Evolutionary conservation across 2,888 invertebrate genomes (phyloP), one percentile per base, ranked within the genome.

Genomic region (Meta bourneti): DNA sequence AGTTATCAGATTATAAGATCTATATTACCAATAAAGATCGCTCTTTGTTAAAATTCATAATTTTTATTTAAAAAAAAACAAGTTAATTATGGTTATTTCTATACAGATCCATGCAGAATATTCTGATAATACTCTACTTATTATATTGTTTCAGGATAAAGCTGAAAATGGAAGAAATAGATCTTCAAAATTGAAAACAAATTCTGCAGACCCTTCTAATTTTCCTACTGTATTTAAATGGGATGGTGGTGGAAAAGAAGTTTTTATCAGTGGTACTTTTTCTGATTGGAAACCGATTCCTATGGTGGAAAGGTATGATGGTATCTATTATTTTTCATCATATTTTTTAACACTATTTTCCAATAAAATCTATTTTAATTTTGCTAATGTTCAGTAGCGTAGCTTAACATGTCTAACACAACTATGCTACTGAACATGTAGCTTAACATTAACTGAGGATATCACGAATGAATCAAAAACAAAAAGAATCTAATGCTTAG

Each of bases 241-340:
- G 99, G 98, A 98, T 95, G 98, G 98, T 88, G 98, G 98, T 91
- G 99, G 98, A 54, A 98, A 98, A 95, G 97, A 98, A 94, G 97
- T 97, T 8, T 96, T 95, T 94, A 97, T 98, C 93, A 97, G 98
- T 95, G 99, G 99, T 86, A 98, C 98, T 78, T 99, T 99, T 95
- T 98, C 98, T 82, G 97, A 97, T 93, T 99, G 99, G 99, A 98
- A 98, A 95, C 97, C 97, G 13, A 97, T 99, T 93, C 99, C 99
- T 0, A 98, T 99, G 97, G 99, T 98, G 0, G 98, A 98, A 95
- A 98, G 96, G 90, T 90, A 86, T 71, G 11, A 72, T 19, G 13
- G 19, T 7, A 19, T 52, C 8, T 61, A 1, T 54, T 74, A 16
- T 19, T 84, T 52, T 84, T 74, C 8, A 7, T n/a, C 34, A 51